phyloP scores from a whole-genome alignment of 2,113 vertebrate genomes.

The Pelobates fuscus region DNA sequence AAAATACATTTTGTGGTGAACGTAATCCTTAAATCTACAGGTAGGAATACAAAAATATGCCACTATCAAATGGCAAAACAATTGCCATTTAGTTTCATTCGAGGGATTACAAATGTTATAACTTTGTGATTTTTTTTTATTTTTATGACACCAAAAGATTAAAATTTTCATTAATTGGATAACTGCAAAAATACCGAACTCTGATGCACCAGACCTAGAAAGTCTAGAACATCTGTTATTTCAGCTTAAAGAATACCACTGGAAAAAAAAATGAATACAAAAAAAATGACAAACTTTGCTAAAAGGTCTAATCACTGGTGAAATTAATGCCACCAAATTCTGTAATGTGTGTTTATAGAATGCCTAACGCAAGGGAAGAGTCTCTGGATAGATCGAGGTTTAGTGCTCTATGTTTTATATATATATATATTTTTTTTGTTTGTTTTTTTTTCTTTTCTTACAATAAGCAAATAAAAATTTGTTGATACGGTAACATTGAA shows the following conservation, averaged over 20 bases:
- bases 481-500: constrained; percentile 19
- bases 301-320: constrained; percentile 4
- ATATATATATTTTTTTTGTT: constrained; percentile 1
- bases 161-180: constrained; percentile 10
- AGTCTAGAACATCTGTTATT: constrained; percentile 8
- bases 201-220: constrained; percentile 12
- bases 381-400: background rate
- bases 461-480: constrained; percentile 1
- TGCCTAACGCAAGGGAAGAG: constrained; percentile 1
- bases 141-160: constrained; percentile 33
- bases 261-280: background rate
- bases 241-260: background rate
- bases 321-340: constrained; percentile 1
- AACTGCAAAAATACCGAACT: constrained; percentile 27
- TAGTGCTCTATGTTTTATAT: constrained; percentile 10
- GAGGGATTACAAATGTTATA: constrained; percentile 41
- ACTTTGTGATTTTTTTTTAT: constrained; percentile 17
- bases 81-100: constrained; percentile 45
- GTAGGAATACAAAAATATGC: constrained; percentile 51
- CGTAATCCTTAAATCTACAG: constrained; percentile 50
- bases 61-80: constrained; percentile 42
- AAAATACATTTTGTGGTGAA: constrained; percentile 51
- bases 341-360: constrained; percentile 6
- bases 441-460: background rate
- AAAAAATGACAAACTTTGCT: constrained; percentile 27